These are phyloP conservation scores for Xyrauchen texanus DNA, from an alignment of 2,113 vertebrate genomes.

Conservation along the genomic window DNA sequence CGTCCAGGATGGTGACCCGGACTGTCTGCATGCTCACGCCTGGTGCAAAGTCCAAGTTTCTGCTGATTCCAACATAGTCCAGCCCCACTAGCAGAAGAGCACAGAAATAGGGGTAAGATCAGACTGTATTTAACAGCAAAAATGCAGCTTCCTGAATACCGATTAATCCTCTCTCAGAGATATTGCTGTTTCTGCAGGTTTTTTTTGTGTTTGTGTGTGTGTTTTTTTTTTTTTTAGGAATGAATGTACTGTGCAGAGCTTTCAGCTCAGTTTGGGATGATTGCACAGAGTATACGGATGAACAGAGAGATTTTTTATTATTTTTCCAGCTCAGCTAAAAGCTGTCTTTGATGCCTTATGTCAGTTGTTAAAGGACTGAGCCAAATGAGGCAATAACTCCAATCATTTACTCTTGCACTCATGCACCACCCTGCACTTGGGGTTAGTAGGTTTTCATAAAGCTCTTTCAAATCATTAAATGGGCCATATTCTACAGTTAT, in stretches of 20 bases:
- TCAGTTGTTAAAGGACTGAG: slow-evolving; percentile 15
- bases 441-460: too few species aligned
- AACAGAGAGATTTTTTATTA: background rate
- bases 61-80: slow-evolving; percentile 93
- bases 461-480: too few species aligned
- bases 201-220: too few species aligned
- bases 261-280: slow-evolving; percentile 10
- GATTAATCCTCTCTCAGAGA: slow-evolving; percentile 18
- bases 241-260: background rate
- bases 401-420: background rate
- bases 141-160: background rate
- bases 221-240: background rate
- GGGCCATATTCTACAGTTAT: too few species aligned
- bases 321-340: background rate
- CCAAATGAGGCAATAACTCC: background rate
- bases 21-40: slow-evolving; percentile 87
- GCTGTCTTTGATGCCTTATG: background rate
- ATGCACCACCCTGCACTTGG: too few species aligned
- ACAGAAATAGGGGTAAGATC: background rate
- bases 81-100: slow-evolving; percentile 75
- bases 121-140: slow-evolving; percentile 11
- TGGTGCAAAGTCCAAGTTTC: slow-evolving; percentile 88
- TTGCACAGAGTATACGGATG: slow-evolving; percentile 2
- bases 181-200: background rate
- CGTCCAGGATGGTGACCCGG: slow-evolving; percentile 86